phyloP scores from a whole-genome alignment of 2,888 invertebrate species.

The Chesias legatella region DNA sequence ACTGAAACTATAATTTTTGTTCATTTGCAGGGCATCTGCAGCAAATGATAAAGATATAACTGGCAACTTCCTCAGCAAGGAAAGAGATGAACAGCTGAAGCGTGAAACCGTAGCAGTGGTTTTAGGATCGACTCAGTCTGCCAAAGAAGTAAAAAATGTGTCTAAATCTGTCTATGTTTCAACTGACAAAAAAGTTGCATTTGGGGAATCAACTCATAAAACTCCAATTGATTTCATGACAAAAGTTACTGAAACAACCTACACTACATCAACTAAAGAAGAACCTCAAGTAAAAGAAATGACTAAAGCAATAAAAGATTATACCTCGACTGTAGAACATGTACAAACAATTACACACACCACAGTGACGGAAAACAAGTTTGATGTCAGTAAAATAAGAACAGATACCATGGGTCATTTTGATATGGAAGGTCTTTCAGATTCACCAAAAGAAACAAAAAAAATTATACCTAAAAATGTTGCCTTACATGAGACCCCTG shows the following conservation, averaged over 20 bases:
- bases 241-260: conserved; percentile 45
- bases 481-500: conserved; percentile 46
- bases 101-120: conserved; percentile 41
- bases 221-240: conserved; percentile 36
- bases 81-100: conserved; percentile 62
- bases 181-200: conserved; percentile 27
- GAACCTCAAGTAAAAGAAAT: conserved; percentile 37
- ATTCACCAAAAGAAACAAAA: conserved; percentile 42
- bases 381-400: conserved; percentile 66
- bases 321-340: conserved; percentile 34
- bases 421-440: conserved; percentile 45
- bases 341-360: conserved; percentile 34
- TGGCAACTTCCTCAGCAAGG: conserved; percentile 55
- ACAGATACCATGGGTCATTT: conserved; percentile 67
- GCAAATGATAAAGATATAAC: conserved; percentile 49
- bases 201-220: conserved; percentile 25
- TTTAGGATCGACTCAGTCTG: conserved; percentile 4
- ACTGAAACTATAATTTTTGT: not conserved
- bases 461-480: conserved; percentile 49
- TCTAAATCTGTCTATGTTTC: not conserved
- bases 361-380: conserved; percentile 44
- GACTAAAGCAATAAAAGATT: conserved; percentile 37
- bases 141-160: not conserved
- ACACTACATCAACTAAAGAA: conserved; percentile 36
- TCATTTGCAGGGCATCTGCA: conserved; percentile 41